Conservation (phyloP, 2,888 invertebrate species). For the Pandemis cinnamomeana region DNA sequence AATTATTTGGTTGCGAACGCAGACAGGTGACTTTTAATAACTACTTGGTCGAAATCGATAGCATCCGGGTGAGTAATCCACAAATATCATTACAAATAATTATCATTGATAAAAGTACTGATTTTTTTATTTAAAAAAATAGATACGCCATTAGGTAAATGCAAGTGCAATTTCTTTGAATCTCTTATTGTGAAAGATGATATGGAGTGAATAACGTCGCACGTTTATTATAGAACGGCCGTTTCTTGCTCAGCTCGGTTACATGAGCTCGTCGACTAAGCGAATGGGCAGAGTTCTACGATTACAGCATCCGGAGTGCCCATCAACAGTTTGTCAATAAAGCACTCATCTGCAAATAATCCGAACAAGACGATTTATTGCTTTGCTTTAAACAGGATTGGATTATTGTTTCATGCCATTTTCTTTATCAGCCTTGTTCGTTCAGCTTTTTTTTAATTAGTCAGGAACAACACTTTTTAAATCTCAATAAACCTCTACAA, state of each 20-base stretch:
- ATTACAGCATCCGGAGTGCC: constrained; percentile 65
- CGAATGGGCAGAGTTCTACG: constrained; percentile 56
- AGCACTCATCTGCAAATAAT: constrained; percentile 47
- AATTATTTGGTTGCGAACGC: neutral
- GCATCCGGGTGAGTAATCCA: constrained; percentile 14
- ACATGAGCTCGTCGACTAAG: constrained; percentile 54
- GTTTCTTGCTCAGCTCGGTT: constrained; percentile 51
- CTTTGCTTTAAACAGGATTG: neutral
- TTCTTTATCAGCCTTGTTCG: neutral
- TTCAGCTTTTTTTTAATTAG: too few relatives aligned
- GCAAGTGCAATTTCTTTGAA: constrained; percentile 38
- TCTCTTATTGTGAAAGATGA: constrained; percentile 40
- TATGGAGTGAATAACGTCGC: constrained; percentile 35
- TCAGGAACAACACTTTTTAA: too few relatives aligned
- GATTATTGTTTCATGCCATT: neutral
- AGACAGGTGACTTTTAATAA: neutral
- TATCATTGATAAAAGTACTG: constrained; percentile 11
- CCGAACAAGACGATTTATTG: constrained; percentile 31
- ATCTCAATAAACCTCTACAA: neutral
- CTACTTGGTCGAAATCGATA: neutral
- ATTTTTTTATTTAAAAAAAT: constrained; percentile 1
- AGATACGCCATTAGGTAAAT: neutral
- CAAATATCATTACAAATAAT: neutral
- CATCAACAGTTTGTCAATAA: constrained; percentile 53
- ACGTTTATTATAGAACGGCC: constrained; percentile 41